phyloP scores from a whole-genome alignment of 2,888 invertebrate genomes.

The Callosobruchus maculatus region DNA sequence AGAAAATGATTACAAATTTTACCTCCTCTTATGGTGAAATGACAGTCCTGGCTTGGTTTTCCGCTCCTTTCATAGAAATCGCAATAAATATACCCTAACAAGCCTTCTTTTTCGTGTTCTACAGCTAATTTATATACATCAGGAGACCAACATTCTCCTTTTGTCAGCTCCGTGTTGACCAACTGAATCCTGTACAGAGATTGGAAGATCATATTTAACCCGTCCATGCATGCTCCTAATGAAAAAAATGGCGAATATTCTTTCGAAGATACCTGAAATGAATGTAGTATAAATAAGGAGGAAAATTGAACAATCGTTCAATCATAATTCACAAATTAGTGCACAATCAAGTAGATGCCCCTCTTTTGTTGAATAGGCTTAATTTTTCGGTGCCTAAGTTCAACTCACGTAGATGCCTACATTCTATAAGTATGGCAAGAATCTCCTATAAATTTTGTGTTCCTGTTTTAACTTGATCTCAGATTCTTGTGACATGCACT shows the following conservation, averaged over 20 bases:
- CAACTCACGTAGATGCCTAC: too few relatives aligned
- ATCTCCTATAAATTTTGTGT: too few relatives aligned
- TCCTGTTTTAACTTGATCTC: too few relatives aligned
- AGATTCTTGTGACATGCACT: too few relatives aligned
- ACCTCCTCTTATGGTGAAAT: constrained; percentile 97
- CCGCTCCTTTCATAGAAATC: constrained; percentile 89
- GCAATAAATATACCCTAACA: constrained; percentile 70
- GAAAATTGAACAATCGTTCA: too few relatives aligned
- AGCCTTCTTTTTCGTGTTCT: constrained; percentile 72
- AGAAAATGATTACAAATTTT: not conserved
- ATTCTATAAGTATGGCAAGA: too few relatives aligned
- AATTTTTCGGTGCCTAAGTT: too few relatives aligned
- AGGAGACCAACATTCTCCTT: constrained; percentile 66
- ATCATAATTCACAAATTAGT: too few relatives aligned
- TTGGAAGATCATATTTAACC: constrained; percentile 84
- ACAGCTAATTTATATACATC: constrained; percentile 94
- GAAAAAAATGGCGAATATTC: constrained; percentile 86
- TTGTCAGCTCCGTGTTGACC: constrained; percentile 65
- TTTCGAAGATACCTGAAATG: constrained; percentile 54
- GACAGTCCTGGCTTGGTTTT: constrained; percentile 98
- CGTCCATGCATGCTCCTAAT: constrained; percentile 94
- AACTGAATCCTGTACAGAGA: constrained; percentile 79
- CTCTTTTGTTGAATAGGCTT: too few relatives aligned
- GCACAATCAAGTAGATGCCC: too few relatives aligned
- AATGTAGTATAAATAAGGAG: too few relatives aligned